Conservation (phyloP, 2,113 vertebrate genomes). For the Gymnogyps californianus region DNA sequence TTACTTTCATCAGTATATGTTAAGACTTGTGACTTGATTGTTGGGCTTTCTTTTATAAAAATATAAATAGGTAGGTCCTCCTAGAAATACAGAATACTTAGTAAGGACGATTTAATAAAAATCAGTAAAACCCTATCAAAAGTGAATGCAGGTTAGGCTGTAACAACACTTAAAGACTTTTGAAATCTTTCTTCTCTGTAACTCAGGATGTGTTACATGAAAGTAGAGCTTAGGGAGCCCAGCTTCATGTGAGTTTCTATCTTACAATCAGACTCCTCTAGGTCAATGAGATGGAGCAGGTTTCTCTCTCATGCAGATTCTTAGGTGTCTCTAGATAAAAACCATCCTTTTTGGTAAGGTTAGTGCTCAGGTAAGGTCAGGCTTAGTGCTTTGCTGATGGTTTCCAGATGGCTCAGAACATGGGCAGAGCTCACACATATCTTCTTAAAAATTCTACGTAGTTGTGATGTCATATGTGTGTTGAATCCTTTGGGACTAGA, state of each 20-base stretch:
- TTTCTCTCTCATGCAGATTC: not conserved
- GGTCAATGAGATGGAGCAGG: not conserved
- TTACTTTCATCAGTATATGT: not conserved
- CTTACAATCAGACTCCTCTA: not conserved
- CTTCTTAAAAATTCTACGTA: not conserved
- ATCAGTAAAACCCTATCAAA: not conserved
- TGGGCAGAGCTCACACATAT: not conserved
- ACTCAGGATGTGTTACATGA: not conserved
- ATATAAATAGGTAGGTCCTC: not conserved
- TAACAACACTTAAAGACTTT: not conserved
- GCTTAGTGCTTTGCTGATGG: not conserved
- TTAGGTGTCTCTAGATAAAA: constrained; percentile 9
- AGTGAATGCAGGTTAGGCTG: not conserved
- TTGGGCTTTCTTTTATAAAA: not conserved
- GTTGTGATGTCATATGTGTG: not conserved
- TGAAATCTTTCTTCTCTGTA: not conserved
- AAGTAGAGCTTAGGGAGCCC: not conserved
- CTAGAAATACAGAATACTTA: not conserved
- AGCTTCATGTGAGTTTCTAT: not conserved
- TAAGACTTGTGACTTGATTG: not conserved
- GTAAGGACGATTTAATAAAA: not conserved
- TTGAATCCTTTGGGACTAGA: not conserved
- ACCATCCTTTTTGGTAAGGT: not conserved
- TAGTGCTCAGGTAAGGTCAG: not conserved
- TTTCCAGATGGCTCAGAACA: constrained; percentile 11